Percentiles rank a stretch among this genome's conserved stretches.
Conservation (phyloP, 1,140 invertebrate species). For the Heliconius nattereri region DNA sequence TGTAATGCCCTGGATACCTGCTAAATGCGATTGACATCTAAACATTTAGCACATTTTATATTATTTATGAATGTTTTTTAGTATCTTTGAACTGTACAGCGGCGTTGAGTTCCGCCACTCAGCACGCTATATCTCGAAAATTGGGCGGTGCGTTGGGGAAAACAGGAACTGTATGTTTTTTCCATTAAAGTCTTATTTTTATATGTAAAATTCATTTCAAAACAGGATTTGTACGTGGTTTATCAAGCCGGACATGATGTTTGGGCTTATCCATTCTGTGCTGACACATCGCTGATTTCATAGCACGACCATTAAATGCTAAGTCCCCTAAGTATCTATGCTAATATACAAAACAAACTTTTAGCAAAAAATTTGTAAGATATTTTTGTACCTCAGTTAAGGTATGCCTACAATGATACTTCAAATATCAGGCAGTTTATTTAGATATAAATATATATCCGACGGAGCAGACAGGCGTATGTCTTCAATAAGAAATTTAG, state of each 20-base stretch:
- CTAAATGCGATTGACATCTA: no score
- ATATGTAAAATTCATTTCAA: not conserved
- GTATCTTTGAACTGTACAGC: not conserved
- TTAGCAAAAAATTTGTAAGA: not conserved
- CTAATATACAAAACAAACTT: not conserved
- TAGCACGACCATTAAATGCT: not conserved
- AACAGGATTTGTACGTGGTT: not conserved
- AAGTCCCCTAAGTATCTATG: not conserved
- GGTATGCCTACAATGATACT: not conserved
- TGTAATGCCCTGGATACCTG: not conserved
- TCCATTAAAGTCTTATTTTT: no score
- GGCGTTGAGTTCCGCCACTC: no score
- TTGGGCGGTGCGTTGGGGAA: no score
- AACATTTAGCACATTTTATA: not conserved
- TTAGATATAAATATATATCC: no score
- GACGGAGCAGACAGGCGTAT: no score
- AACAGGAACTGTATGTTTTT: no score
- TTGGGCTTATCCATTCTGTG: not conserved
- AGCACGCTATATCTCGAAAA: no score
- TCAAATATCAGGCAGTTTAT: no score
- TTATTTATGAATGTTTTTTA: not conserved
- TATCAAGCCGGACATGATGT: not conserved
- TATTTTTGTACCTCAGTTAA: no score
- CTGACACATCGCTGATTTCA: slow-evolving; percentile 4
- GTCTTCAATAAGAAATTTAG: no score